These are phyloP conservation scores for Trichomalopsis sarcophagae DNA, from an alignment of 1,140 invertebrate genomes.

Conservation along the genomic window DNA sequence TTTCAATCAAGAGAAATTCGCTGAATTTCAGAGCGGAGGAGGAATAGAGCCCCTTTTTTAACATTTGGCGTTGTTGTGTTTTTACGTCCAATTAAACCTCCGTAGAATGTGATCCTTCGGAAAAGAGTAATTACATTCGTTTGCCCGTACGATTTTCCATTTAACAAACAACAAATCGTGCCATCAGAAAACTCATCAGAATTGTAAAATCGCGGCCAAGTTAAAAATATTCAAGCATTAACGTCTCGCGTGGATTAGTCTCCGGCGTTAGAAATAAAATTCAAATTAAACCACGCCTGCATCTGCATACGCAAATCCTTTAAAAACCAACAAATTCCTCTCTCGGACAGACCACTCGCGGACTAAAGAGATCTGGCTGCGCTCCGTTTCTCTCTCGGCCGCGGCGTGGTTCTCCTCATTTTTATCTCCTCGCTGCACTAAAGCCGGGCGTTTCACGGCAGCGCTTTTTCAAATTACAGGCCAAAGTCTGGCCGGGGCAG, in stretches of 20 bases:
- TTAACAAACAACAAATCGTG: no score
- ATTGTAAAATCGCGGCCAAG: no score
- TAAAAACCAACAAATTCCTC: neutral
- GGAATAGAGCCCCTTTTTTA: no score
- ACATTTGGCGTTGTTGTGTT: no score
- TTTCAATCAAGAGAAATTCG: neutral
- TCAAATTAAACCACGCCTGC: neutral
- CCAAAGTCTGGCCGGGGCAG: neutral
- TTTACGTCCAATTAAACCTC: no score
- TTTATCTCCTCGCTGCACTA: neutral
- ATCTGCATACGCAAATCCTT: neutral
- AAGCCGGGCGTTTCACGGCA: neutral
- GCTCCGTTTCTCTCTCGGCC: neutral
- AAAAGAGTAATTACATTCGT: no score
- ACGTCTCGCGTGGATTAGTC: no score
- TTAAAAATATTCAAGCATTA: no score
- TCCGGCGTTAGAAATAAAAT: neutral
- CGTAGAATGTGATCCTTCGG: no score
- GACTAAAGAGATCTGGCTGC: neutral
- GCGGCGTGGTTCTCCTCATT: neutral
- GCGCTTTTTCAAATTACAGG: slow-evolving; percentile 34
- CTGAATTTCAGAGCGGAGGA: no score
- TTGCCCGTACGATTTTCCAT: no score
- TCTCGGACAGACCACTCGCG: neutral
- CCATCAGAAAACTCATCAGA: no score